These are phyloP conservation scores for Timandra comae DNA, from an alignment of 2,888 invertebrate species.

Conservation along the genomic window DNA sequence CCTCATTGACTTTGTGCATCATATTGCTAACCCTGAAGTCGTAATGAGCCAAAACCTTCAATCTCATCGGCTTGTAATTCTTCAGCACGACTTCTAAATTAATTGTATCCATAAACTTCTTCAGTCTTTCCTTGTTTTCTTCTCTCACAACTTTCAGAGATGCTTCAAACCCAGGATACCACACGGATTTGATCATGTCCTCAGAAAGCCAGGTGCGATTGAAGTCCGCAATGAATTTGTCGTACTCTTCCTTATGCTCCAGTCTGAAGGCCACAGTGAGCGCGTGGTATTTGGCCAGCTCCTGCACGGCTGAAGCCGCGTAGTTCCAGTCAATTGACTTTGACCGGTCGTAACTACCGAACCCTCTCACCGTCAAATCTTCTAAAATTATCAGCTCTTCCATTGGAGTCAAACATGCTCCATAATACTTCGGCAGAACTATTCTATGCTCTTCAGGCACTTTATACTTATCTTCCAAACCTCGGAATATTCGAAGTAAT, in stretches of 20 bases:
- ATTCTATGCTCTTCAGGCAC: slow-evolving; percentile 28
- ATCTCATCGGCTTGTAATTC: background rate
- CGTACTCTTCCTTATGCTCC: slow-evolving; percentile 34
- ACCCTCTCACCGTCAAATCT: slow-evolving; percentile 34
- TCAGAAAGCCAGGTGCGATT: slow-evolving; percentile 11
- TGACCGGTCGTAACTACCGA: slow-evolving; percentile 25
- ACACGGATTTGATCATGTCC: background rate
- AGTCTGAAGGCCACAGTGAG: slow-evolving; percentile 41
- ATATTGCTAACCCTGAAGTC: background rate
- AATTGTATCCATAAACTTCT: background rate
- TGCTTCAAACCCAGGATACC: slow-evolving; percentile 3
- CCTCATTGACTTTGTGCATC: background rate
- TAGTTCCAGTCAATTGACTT: slow-evolving; percentile 36
- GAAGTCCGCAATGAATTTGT: background rate
- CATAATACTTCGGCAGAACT: slow-evolving; percentile 32
- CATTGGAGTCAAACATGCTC: slow-evolving; percentile 16
- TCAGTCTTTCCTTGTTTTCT: background rate
- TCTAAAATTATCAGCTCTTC: slow-evolving; percentile 41
- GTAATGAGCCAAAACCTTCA: background rate
- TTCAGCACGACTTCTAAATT: background rate
- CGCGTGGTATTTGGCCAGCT: slow-evolving; percentile 46
- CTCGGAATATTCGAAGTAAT: slow-evolving; percentile 16
- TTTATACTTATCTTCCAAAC: slow-evolving; percentile 28
- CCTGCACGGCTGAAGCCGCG: slow-evolving; percentile 26
- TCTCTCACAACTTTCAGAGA: slow-evolving; percentile 13